Percentiles rank a stretch among this genome's conserved stretches.
Conservation (phyloP, 2,113 vertebrate species). For the Perca flavescens region DNA sequence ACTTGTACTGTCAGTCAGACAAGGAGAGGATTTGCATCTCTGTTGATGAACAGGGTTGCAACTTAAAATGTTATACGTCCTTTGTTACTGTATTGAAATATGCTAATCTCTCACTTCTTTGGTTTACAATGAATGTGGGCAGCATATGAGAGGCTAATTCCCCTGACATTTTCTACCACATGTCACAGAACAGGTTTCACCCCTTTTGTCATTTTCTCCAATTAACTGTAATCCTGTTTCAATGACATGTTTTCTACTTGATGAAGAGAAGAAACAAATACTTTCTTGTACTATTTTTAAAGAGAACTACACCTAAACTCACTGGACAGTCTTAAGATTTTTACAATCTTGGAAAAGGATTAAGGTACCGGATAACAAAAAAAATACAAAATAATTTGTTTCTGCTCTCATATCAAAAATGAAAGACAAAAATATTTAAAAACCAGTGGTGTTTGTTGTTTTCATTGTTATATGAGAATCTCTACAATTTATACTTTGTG, state of each 20-base stretch:
- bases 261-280: constrained; percentile 54
- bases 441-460: constrained; percentile 32
- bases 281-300: constrained; percentile 43
- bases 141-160: constrained; percentile 11
- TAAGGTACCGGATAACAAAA: constrained; percentile 12
- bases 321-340: constrained; percentile 74
- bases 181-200: constrained; percentile 19
- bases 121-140: constrained; percentile 21
- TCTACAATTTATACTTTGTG: neutral
- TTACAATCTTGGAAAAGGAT: constrained; percentile 33
- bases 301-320: constrained; percentile 44
- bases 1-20: constrained; percentile 30
- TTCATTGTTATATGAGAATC: constrained; percentile 7
- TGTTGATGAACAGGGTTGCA: constrained; percentile 24
- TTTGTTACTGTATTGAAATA: constrained; percentile 19
- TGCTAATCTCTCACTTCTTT: constrained; percentile 19
- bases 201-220: constrained; percentile 26
- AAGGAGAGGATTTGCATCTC: constrained; percentile 23
- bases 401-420: constrained; percentile 59
- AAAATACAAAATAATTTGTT: constrained; percentile 28
- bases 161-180: constrained; percentile 17
- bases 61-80: constrained; percentile 20
- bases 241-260: constrained; percentile 72
- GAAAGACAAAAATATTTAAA: constrained; percentile 36
- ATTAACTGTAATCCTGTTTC: constrained; percentile 50